A percentile compares a stretch with the other conserved stretches of the same genome.
These are phyloP conservation scores for Lysandra coridon DNA, from an alignment of 2,888 invertebrate genomes.

Conservation along the genomic window DNA sequence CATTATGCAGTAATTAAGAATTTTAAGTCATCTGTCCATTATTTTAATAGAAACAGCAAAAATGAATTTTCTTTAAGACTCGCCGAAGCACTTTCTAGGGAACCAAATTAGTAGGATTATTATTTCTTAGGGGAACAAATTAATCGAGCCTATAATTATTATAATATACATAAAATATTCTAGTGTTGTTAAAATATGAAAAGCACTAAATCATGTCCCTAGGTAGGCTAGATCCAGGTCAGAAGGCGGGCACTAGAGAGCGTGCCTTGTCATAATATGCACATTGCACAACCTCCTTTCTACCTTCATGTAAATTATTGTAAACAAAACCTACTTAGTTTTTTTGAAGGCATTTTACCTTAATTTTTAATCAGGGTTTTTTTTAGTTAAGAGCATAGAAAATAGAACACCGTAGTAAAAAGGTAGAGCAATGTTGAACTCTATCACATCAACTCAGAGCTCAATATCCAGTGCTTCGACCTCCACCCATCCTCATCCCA, in stretches of 20 bases:
- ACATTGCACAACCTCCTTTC: background rate
- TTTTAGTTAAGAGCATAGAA: too few relatives aligned
- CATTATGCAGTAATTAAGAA: too few relatives aligned
- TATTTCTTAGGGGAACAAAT: background rate
- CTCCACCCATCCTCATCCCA: too few relatives aligned
- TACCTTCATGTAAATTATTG: slow-evolving; percentile 5
- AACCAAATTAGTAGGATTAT: too few relatives aligned
- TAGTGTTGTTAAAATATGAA: background rate
- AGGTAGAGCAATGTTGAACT: too few relatives aligned
- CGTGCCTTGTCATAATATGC: slow-evolving; percentile 18
- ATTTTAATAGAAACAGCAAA: too few relatives aligned
- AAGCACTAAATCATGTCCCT: background rate
- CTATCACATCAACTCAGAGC: too few relatives aligned
- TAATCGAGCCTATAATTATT: background rate
- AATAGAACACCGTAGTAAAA: too few relatives aligned
- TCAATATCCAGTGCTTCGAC: too few relatives aligned
- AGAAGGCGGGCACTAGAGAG: background rate
- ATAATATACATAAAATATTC: background rate
- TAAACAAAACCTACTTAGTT: background rate
- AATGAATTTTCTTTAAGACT: too few relatives aligned
- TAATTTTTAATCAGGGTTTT: too few relatives aligned
- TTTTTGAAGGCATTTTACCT: background rate
- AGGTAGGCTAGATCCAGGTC: slow-evolving; percentile 5
- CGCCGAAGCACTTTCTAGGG: too few relatives aligned
- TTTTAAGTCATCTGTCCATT: background rate